phyloP scores from a whole-genome alignment of 1,140 invertebrate genomes.

The Tribolium madens region DNA sequence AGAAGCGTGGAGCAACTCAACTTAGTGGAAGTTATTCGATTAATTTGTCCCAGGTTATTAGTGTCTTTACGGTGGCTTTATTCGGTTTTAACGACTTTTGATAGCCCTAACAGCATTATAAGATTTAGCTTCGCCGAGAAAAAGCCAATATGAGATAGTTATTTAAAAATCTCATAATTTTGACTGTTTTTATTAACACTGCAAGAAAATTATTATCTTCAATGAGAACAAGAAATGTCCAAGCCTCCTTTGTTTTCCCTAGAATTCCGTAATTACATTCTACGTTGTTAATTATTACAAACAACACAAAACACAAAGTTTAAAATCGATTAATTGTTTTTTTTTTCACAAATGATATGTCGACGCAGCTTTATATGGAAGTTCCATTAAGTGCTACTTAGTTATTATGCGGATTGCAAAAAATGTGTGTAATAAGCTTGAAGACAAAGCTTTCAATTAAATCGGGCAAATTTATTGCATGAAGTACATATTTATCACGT shows the following conservation, averaged over 20 bases:
- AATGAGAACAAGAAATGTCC: no score
- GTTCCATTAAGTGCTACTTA: not conserved
- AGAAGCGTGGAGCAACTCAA: not conserved
- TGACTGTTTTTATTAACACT: not conserved
- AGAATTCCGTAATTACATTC: not conserved
- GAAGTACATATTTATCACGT: not conserved
- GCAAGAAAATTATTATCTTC: no score
- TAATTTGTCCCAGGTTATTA: conserved; percentile 41
- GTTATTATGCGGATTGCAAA: not conserved
- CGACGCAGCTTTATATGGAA: not conserved
- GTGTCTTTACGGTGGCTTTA: conserved; percentile 20
- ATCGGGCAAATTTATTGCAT: not conserved
- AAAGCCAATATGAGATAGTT: not conserved
- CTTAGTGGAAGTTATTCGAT: conserved; percentile 28
- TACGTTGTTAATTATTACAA: not conserved
- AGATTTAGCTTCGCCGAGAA: conserved; percentile 8
- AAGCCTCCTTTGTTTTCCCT: not conserved
- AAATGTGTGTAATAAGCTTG: not conserved
- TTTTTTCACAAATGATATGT: not conserved
- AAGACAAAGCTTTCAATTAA: not conserved
- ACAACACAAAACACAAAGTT: not conserved
- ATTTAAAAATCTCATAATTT: not conserved
- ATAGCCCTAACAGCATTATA: conserved; percentile 11
- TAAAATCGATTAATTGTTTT: not conserved
- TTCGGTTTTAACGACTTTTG: conserved; percentile 18